Base-by-base conservation (phyloP, 92 coral and sea anemone genomes). In the Micromussa lordhowensis region DNA sequence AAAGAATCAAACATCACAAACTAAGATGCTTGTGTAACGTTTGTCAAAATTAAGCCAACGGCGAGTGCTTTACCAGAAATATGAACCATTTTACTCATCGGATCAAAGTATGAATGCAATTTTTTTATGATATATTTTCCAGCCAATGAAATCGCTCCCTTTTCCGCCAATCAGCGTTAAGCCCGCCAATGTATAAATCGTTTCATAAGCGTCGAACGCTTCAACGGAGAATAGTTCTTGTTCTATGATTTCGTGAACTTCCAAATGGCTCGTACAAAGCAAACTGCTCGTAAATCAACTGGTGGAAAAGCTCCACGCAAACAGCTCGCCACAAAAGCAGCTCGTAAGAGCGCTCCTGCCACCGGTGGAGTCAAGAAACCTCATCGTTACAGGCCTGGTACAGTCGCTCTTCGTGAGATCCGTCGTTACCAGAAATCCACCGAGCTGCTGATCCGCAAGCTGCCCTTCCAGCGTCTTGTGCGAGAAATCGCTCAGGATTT, bases 261-360 rank as follows among this genome's bases (percentile, higher is more conserved):
- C 19, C 19, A 54, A 68, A 68, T 28, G 74, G 74, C 75, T 16
- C 40, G 35, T 90, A 96, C 98, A 3, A 94, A 96, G 93, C 98
- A 96, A 92, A 96, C 98, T 34, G 98, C 98, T 44, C 98, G 98
- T 81, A 96, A 96, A 89, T 96, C 96, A 72, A 96, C 98, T 54
- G 98, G 98, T 81, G 99, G 99, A 90, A 94, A 96, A 87, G 99
- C 99, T 90, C 99, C 99, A 85, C 97, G 99, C 15, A 96, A 96
- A 77, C 96, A 95, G 57, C 96, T 96, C 68, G 99, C 99, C 82
- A 96, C 99, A 64, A 96, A 96, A 92, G 99, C 99, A 71, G 98
- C 96, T 84, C 98, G 98, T 58, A 95, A 95, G 91, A 95, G 98
- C 80, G 98, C 98, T 55, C 98, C 98, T 79, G 98, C 98, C 76